Base-by-base conservation (phyloP, 1,140 invertebrate species). In the Elymnias hypermnestra region DNA sequence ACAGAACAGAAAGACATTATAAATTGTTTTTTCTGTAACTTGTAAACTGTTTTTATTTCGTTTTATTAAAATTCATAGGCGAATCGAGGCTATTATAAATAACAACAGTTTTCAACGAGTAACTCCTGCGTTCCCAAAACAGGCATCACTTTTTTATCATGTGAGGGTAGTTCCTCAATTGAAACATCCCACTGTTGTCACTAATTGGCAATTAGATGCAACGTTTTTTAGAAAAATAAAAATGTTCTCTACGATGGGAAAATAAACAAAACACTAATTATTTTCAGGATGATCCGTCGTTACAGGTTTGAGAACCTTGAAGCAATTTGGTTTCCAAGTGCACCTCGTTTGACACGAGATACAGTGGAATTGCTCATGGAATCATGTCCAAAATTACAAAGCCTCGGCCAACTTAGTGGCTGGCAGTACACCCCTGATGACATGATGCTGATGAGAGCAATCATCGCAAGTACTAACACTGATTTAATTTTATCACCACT, bases 361-460 rank as follows among this genome's bases (percentile, higher is more conserved):
- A 88, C 89, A 0, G 89, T 91, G 19, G 88, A 91, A 72, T 63
- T 90, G 2, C 57, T 90, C 6, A 90, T 91, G 87, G 89, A 90
- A 35, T 82, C 79, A 33, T 91, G 90, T 65, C 90, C 89, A 2
- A 90, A 89, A 49, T 67, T 92, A 25, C 86, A 87, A 53, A 88
- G 88, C 33, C 68, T 91, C 3, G 91, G 90, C 0, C 88, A 91
- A 55, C 53, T 92, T 6, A 89, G 86, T 21, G 90, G 90, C 6
- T 92, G 91, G 91, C 81, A 88, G 23, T 74, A 90, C 21, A 88
- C 87, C 0, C 88, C 89, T 1, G 89, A 90, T 52, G 90, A 92
- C 46, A 85, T 91, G 63, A 88, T 90, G 63, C 63, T 90, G 2
- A 86, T 91, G 56, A 83, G 88, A 44, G 87, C 89, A 7, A 83